These are phyloP conservation scores for Palythoa grandiflora DNA, from an alignment of 92 coral and sea anemone genomes.

Conservation along the genomic window DNA sequence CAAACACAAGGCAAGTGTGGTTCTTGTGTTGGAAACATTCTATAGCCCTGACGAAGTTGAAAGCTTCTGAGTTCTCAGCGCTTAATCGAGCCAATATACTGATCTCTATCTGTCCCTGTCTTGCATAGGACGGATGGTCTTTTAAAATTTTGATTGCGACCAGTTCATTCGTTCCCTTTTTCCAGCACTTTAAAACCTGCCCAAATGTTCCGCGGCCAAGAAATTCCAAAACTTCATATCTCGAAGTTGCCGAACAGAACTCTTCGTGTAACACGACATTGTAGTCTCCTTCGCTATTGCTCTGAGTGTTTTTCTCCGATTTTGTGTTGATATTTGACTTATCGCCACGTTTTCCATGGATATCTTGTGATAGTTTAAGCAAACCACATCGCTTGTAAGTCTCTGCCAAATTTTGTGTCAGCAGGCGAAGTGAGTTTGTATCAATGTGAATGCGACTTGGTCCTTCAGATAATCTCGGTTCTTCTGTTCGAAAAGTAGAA, in stretches of 20 bases:
- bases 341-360: slow-evolving; percentile 74
- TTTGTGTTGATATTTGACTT: slow-evolving; percentile 75
- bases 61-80: slow-evolving; percentile 99
- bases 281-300: slow-evolving; percentile 96
- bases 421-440: slow-evolving; percentile 76
- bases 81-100: slow-evolving; percentile 93
- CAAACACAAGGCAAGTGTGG: slow-evolving; percentile 97
- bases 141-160: slow-evolving; percentile 95
- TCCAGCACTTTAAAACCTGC: slow-evolving; percentile 99
- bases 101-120: slow-evolving; percentile 98
- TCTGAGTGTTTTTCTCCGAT: slow-evolving; percentile 64
- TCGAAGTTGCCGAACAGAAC: slow-evolving; percentile 87
- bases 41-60: slow-evolving; percentile 96
- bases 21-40: slow-evolving; percentile 97
- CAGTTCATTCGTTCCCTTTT: slow-evolving; percentile 95
- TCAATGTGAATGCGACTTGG: slow-evolving; percentile 79
- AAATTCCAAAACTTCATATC: slow-evolving; percentile 96
- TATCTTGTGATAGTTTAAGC: slow-evolving; percentile 63
- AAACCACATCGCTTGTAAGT: slow-evolving; percentile 85
- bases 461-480: slow-evolving; percentile 7
- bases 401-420: slow-evolving; percentile 80
- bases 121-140: slow-evolving; percentile 98
- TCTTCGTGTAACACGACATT: slow-evolving; percentile 94
- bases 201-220: slow-evolving; percentile 99
- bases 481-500: slow-evolving; percentile 66